phyloP scores from a whole-genome alignment of 2,113 vertebrate genomes.

The Platycercus adscitus region DNA sequence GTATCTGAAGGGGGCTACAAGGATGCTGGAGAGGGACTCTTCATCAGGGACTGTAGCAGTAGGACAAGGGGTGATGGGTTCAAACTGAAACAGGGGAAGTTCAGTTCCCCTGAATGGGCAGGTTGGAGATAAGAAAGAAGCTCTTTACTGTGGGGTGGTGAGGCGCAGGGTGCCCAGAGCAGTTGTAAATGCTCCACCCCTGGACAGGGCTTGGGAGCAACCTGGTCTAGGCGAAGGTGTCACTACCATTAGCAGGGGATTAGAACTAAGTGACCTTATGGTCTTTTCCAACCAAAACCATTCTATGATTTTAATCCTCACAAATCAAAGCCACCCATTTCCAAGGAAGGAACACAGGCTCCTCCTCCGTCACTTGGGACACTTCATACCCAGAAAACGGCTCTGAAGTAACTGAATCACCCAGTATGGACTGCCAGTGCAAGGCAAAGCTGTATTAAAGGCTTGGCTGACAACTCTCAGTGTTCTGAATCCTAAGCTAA shows the following conservation, averaged over 20 bases:
- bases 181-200: no score
- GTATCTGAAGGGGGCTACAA: neutral
- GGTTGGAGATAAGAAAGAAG: neutral
- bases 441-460: neutral
- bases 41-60: neutral
- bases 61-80: neutral
- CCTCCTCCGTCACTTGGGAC: neutral
- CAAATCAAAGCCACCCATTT: neutral
- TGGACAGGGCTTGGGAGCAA: no score
- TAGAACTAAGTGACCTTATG: neutral
- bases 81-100: neutral
- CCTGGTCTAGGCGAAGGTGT: neutral
- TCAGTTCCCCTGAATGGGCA: neutral
- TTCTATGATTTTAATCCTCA: neutral
- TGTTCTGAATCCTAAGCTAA: neutral
- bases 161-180: neutral
- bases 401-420: neutral
- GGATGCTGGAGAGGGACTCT: neutral
- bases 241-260: neutral
- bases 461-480: neutral
- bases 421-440: fast-evolving
- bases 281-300: neutral
- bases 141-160: neutral
- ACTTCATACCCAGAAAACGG: neutral
- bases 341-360: neutral